These are phyloP conservation scores for Sinocyclocheilus maitianheensis DNA, from an alignment of 2,113 vertebrate species.

Conservation along the genomic window DNA sequence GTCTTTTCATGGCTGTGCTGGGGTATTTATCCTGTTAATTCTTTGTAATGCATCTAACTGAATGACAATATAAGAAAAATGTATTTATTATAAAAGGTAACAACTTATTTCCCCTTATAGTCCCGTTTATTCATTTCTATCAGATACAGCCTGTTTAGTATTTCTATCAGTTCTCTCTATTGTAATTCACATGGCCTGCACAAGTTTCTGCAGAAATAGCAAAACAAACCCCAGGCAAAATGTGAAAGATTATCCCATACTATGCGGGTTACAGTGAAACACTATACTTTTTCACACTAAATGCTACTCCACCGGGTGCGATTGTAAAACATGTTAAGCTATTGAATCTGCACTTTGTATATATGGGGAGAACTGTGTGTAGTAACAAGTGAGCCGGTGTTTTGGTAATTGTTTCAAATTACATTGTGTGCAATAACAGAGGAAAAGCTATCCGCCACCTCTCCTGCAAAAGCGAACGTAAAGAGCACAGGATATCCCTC, in stretches of 20 bases:
- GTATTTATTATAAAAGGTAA: slow-evolving; percentile 66
- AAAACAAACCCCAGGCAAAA: slow-evolving; percentile 82
- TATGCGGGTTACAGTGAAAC: slow-evolving; percentile 75
- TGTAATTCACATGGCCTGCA: slow-evolving; percentile 78
- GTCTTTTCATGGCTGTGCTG: slow-evolving; percentile 6
- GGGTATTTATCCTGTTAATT: slow-evolving; percentile 59
- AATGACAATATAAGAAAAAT: slow-evolving; percentile 61
- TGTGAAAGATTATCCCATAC: slow-evolving; percentile 78
- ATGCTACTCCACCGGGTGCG: slow-evolving; percentile 79
- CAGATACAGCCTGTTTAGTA: slow-evolving; percentile 69
- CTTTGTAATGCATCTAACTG: slow-evolving; percentile 63
- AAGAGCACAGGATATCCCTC: slow-evolving; percentile 68
- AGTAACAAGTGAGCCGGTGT: slow-evolving; percentile 78
- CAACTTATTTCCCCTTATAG: slow-evolving; percentile 69
- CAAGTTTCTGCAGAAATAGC: slow-evolving; percentile 81
- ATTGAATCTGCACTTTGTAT: slow-evolving; percentile 78
- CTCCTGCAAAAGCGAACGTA: slow-evolving; percentile 61
- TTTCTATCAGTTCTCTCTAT: slow-evolving; percentile 64
- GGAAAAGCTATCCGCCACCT: slow-evolving; percentile 69
- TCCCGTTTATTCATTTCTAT: slow-evolving; percentile 72
- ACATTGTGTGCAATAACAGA: slow-evolving; percentile 71
- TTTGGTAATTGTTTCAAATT: slow-evolving; percentile 81
- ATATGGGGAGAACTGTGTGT: slow-evolving; percentile 74
- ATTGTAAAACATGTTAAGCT: slow-evolving; percentile 80
- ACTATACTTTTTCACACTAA: slow-evolving; percentile 77